These are phyloP conservation scores for Paelopatides confundens DNA, from an alignment of 53 echinoderm and acorn worm genomes.

Conservation along the genomic window DNA sequence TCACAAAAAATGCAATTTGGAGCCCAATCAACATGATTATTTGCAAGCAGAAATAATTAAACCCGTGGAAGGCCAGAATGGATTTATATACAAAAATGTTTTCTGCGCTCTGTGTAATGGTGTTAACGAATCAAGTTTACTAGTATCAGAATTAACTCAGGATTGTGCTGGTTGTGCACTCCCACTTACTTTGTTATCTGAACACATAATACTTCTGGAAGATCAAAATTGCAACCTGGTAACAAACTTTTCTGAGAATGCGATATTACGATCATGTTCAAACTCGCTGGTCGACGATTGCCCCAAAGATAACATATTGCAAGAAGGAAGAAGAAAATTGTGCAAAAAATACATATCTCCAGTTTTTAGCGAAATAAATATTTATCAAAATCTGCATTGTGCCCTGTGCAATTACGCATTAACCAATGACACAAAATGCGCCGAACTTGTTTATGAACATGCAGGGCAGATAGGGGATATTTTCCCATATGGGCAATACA, in stretches of 20 bases:
- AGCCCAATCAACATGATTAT: neutral
- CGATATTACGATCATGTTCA: neutral
- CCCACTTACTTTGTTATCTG: neutral
- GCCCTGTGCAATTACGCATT: neutral
- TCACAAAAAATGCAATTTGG: neutral
- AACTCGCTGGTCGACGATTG: neutral
- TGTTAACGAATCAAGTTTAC: neutral
- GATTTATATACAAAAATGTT: neutral
- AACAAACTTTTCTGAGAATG: neutral
- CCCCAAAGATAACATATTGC: neutral
- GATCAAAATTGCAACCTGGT: neutral
- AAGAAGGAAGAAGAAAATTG: neutral
- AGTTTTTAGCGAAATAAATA: neutral
- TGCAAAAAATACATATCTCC: neutral
- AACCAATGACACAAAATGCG: no score
- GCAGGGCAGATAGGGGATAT: no score
- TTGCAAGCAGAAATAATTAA: neutral
- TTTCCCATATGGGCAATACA: no score
- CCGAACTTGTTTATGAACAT: no score
- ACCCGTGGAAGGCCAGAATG: neutral
- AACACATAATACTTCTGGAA: neutral
- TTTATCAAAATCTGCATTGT: neutral
- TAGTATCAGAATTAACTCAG: neutral
- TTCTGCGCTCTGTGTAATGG: conserved; percentile 12
- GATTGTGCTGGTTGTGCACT: neutral